Conservation (phyloP, 1,140 invertebrate species). For the Oreohelix idahoensis region DNA sequence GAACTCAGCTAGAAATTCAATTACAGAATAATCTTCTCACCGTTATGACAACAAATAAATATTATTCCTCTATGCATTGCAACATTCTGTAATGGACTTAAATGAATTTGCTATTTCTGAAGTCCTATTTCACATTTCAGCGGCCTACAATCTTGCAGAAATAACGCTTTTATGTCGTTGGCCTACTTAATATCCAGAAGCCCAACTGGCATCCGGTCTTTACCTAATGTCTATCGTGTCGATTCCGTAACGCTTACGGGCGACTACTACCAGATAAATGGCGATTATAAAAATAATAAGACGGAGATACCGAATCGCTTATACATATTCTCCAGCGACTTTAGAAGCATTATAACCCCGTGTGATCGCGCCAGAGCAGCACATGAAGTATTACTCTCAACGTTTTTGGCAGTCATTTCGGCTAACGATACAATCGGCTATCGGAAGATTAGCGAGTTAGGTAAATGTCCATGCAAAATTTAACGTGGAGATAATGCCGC, state of each 20-base stretch:
- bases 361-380: not conserved
- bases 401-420: constrained; percentile 8
- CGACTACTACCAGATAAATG: not conserved
- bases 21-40: no score
- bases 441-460: constrained; percentile 12
- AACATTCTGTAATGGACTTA: no score
- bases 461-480: not conserved
- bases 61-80: no score
- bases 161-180: no score
- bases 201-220: not conserved
- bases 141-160: no score
- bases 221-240: not conserved
- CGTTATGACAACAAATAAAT: no score
- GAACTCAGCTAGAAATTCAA: no score
- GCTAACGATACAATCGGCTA: constrained; percentile 16
- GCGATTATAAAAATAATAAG: constrained; percentile 15
- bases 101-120: no score
- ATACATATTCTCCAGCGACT: not conserved
- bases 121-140: no score
- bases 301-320: not conserved
- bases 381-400: not conserved
- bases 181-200: not conserved
- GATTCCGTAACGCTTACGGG: not conserved
- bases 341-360: not conserved
- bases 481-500: not conserved